Percentiles rank a stretch among this genome's conserved stretches.
These are phyloP conservation scores for Gobius niger DNA, from an alignment of 2,113 vertebrate species.

Conservation along the genomic window DNA sequence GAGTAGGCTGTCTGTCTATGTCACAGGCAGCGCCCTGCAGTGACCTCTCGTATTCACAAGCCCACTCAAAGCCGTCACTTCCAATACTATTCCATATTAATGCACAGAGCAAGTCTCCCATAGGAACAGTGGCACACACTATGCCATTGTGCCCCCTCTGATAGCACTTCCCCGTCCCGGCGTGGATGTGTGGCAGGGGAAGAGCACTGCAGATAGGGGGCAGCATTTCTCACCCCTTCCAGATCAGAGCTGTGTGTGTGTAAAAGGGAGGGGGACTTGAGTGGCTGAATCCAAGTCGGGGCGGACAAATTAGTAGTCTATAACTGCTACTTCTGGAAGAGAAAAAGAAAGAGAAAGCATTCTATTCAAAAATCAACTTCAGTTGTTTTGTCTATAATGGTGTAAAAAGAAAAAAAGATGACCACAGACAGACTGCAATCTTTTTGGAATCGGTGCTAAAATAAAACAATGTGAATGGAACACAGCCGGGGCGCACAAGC, in stretches of 20 bases:
- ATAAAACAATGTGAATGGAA: background rate
- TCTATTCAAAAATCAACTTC: background rate
- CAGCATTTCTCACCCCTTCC: slow-evolving; percentile 60
- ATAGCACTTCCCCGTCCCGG: slow-evolving; percentile 55
- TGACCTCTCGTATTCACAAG: slow-evolving; percentile 66
- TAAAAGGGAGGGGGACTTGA: slow-evolving; percentile 2
- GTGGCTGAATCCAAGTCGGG: slow-evolving; percentile 7
- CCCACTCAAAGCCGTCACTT: slow-evolving; percentile 55
- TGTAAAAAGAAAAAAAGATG: background rate
- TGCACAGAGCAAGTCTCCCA: slow-evolving; percentile 60
- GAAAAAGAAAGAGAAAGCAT: background rate
- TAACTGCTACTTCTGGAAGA: background rate
- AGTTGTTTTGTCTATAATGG: background rate
- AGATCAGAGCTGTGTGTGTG: background rate
- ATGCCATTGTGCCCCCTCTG: slow-evolving; percentile 62
- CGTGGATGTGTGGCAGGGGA: slow-evolving; percentile 29
- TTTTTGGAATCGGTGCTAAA: background rate
- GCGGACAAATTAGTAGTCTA: background rate
- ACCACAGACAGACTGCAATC: background rate
- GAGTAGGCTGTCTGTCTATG: slow-evolving; percentile 52
- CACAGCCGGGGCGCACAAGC: background rate
- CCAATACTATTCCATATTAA: slow-evolving; percentile 71
- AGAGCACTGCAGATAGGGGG: slow-evolving; percentile 66
- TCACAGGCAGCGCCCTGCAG: slow-evolving; percentile 52
- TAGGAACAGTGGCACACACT: slow-evolving; percentile 48